phyloP scores from a whole-genome alignment of 2,113 vertebrate genomes.

The Peromyscus californicus region DNA sequence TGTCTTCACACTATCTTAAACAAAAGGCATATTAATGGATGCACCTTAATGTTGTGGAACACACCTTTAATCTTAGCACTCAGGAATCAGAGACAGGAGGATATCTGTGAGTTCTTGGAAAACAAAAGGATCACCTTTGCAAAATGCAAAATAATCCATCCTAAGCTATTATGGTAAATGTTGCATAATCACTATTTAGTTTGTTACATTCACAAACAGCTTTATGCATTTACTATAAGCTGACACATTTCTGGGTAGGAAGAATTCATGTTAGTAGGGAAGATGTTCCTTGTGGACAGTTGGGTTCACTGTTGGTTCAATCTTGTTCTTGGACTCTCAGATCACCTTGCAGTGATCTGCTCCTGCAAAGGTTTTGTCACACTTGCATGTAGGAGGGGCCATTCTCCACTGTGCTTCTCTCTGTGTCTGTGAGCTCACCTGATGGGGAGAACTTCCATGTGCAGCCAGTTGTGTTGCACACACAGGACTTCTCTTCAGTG shows the following conservation, averaged over 20 bases:
- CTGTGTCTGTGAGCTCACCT: neutral
- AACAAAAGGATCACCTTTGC: neutral
- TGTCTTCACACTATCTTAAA: neutral
- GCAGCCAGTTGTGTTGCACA: neutral
- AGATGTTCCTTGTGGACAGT: neutral
- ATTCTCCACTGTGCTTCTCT: neutral
- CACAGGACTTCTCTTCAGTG: neutral
- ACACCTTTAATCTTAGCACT: neutral
- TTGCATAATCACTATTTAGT: neutral
- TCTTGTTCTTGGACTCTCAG: neutral
- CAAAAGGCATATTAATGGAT: neutral
- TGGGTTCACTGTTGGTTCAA: too few species aligned
- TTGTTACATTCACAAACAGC: neutral
- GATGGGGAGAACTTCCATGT: too few species aligned
- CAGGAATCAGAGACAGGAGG: neutral
- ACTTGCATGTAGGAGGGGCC: neutral
- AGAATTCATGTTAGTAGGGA: too few species aligned
- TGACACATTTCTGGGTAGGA: neutral
- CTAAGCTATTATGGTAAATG: neutral
- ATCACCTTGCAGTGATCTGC: neutral
- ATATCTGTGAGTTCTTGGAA: neutral
- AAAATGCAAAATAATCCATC: conserved; percentile 31
- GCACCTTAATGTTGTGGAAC: neutral
- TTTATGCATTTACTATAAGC: neutral
- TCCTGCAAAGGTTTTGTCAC: neutral